Conservation (phyloP, 1,140 invertebrate species). For the Drosophila murphyi region DNA sequence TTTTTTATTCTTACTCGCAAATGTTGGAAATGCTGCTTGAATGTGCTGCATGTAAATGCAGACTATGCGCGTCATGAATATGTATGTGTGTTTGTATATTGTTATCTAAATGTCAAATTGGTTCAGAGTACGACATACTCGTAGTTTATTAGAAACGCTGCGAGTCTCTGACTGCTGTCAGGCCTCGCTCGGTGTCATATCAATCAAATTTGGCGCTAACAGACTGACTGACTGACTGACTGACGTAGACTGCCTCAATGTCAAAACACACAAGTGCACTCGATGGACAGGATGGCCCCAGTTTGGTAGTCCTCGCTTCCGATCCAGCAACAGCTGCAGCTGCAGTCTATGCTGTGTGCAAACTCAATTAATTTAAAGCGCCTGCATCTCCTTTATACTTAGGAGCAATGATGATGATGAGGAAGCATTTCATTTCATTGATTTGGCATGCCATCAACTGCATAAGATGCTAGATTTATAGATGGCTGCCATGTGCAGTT, state of each 20-base stretch:
- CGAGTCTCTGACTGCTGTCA: constrained; percentile 38
- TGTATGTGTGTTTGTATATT: neutral
- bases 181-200: constrained; percentile 46
- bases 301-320: neutral
- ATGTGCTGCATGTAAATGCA: too few species aligned
- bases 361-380: constrained; percentile 68
- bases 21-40: too few species aligned
- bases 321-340: constrained; percentile 35
- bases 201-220: constrained; percentile 44
- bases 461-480: constrained; percentile 65
- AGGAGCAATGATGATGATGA: constrained; percentile 45
- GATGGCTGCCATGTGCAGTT: constrained; percentile 54
- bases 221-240: constrained; percentile 11
- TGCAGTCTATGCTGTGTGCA: constrained; percentile 10
- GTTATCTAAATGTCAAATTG: constrained; percentile 8
- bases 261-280: constrained; percentile 18
- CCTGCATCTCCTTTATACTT: constrained; percentile 37
- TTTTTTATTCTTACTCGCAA: too few species aligned
- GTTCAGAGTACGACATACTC: constrained; percentile 34
- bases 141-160: constrained; percentile 5
- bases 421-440: constrained; percentile 54
- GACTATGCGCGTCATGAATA: neutral
- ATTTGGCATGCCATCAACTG: constrained; percentile 69
- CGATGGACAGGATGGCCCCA: constrained; percentile 1
- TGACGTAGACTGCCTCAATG: constrained; percentile 8